Conservation (phyloP, 2,888 invertebrate genomes). For the Tolmerus cingulatus region DNA sequence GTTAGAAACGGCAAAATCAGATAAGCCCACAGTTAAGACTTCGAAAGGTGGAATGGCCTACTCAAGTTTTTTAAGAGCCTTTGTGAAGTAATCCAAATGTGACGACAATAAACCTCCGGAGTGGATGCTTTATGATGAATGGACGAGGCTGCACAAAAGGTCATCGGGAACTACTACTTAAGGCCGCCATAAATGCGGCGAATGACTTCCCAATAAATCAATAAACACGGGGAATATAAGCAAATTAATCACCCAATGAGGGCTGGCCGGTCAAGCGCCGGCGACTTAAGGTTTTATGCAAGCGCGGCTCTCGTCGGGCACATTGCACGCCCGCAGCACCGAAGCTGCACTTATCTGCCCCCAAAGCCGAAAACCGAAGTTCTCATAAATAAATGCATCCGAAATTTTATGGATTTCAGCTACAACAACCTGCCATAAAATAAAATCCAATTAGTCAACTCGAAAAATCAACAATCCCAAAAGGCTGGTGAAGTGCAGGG, state of each 20-base stretch:
- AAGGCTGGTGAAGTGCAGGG: constrained; percentile 42
- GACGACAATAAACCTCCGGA: constrained; percentile 42
- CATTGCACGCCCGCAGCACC: constrained; percentile 4
- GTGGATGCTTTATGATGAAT: constrained; percentile 40
- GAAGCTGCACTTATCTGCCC: constrained; percentile 46
- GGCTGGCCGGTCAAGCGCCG: constrained; percentile 46
- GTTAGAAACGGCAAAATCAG: not conserved
- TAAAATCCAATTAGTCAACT: constrained; percentile 54
- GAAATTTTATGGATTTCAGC: constrained; percentile 49
- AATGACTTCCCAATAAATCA: constrained; percentile 59
- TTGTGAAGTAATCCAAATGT: not conserved
- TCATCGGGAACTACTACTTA: constrained; percentile 51
- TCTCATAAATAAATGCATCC: constrained; percentile 45
- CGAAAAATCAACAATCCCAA: constrained; percentile 47
- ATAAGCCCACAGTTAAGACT: not conserved
- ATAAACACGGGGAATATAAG: constrained; percentile 61
- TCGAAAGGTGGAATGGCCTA: not conserved
- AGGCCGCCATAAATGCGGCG: constrained; percentile 51
- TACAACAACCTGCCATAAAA: constrained; percentile 51
- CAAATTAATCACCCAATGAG: constrained; percentile 60
- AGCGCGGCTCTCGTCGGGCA: not conserved
- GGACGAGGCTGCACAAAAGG: constrained; percentile 28
- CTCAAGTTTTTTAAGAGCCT: not conserved
- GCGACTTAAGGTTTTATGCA: not conserved
- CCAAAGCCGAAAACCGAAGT: constrained; percentile 36